Evolutionary conservation across 1,140 invertebrate genomes (phyloP).

Genomic region (Drosophila lini): DNA sequence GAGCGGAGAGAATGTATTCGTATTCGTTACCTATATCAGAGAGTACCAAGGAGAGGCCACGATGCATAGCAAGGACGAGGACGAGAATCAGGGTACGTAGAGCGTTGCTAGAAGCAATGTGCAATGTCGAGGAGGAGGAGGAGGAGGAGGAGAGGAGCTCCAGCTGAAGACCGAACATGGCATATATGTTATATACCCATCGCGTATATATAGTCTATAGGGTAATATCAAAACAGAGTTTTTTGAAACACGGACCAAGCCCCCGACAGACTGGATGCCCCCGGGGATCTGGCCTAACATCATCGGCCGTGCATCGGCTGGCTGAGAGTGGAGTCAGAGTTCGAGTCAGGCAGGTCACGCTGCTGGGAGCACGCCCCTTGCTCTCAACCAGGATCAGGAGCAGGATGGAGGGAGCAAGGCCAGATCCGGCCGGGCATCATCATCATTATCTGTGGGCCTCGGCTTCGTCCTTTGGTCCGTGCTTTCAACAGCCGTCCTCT

Average conservation of each 20-base stretch:
- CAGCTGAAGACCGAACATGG: conserved; percentile 22
- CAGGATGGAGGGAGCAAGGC: not conserved
- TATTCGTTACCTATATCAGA: conserved; percentile 22
- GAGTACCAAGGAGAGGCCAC: not conserved
- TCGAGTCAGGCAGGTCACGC: not conserved
- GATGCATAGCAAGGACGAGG: conserved; percentile 3
- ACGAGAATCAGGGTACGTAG: conserved; percentile 65
- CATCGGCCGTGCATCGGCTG: not conserved
- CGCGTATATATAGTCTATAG: conserved; percentile 10
- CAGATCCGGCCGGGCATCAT: conserved; percentile 1
- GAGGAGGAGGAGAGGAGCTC: conserved; percentile 9
- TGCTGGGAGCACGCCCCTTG: conserved; percentile 29
- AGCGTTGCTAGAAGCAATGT: conserved; percentile 63
- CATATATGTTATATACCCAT: not conserved
- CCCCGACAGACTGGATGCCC: conserved; percentile 1
- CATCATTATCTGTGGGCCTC: not conserved
- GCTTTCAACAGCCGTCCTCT: conserved; percentile 79
- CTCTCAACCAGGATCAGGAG: conserved; percentile 5
- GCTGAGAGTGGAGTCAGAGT: not conserved
- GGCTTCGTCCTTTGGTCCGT: conserved; percentile 48
- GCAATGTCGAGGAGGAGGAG: not conserved
- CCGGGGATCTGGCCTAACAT: conserved; percentile 35
- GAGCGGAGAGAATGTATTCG: conserved; percentile 13
- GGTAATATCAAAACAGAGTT: conserved; percentile 31
- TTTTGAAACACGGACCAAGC: conserved; percentile 62